Conservation (phyloP, 2,888 invertebrate genomes). For the Odontocolon sp. region DNA sequence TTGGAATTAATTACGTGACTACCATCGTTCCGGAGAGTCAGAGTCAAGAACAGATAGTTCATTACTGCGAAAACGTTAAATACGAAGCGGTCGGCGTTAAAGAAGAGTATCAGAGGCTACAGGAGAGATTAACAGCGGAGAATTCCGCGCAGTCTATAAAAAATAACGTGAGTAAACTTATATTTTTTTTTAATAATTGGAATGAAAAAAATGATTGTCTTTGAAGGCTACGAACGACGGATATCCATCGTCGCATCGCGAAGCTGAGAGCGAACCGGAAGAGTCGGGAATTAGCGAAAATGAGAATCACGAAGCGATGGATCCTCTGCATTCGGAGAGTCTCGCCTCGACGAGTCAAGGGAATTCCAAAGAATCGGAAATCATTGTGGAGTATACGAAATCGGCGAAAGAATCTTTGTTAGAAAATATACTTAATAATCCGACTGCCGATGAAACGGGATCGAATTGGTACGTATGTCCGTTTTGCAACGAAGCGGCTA, state of each 20-base stretch:
- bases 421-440: constrained; percentile 73
- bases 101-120: constrained; percentile 71
- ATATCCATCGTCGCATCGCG: constrained; percentile 64
- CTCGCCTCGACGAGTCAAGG: constrained; percentile 74
- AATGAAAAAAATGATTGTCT: not conserved
- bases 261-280: constrained; percentile 68
- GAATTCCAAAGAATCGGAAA: constrained; percentile 65
- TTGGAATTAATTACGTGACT: constrained; percentile 78
- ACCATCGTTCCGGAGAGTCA: constrained; percentile 73
- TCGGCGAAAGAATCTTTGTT: constrained; percentile 72
- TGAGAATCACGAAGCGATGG: constrained; percentile 58
- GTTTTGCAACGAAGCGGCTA: constrained; percentile 77
- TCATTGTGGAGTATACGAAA: constrained; percentile 76
- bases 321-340: constrained; percentile 31
- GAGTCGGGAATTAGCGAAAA: constrained; percentile 64
- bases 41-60: constrained; percentile 71
- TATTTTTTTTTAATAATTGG: not conserved
- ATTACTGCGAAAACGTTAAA: constrained; percentile 74
- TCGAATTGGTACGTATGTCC: constrained; percentile 78
- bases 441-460: constrained; percentile 75
- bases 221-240: constrained; percentile 67
- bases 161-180: constrained; percentile 66
- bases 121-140: constrained; percentile 69
- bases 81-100: constrained; percentile 72
- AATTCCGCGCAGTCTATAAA: constrained; percentile 66